Base-by-base conservation (phyloP, 2,888 invertebrate species). In the Oxytorus armatus region DNA sequence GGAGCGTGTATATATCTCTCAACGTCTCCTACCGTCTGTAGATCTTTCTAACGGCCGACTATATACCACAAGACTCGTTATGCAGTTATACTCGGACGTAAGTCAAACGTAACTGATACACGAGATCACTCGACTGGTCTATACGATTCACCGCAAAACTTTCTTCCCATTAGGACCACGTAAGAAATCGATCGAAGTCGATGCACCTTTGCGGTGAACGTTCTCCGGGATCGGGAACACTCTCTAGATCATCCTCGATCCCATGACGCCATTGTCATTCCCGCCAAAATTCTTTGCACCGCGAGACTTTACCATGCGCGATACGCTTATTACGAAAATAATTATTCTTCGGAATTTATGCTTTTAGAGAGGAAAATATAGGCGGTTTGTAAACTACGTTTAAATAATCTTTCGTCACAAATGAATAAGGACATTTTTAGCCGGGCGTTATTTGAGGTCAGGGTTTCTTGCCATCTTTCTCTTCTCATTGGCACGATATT, bases 21-120 rank as follows among this genome's bases (percentile, higher is more conserved):
- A 47, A n/a, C 16, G 16, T 63, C 16, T 25, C 10, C 0, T 18
- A 3, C 7, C 7, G 11, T 10, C n/a, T n/a, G 1, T 25, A 55
- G 49, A 36, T 44, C 53, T 36, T 36, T 42, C 44, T 53, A 11
- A 36, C 11, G 8, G 11, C 18, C 5, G n/a, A n/a, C n/a, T n/a
- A n/a, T n/a, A 47, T 18, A 29, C 47, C 23, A 47, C 47, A 29
- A 51, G 66, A 68, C 59, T 49, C 23, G 72, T 47, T 51, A 23
- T 51, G n/a, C 66, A 55, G 39, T 36, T 25, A 36, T 29, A 39
- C 25, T 25, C 29, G 8, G 23, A 36, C 36, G 61, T 70, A 51
- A 77, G 57, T 72, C 61, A 11, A 79, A 75, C 79, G 79, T 75
- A 75, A 79, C 63, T 65, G 75, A 79, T 74, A 61, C 21, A 21